Percentiles rank a stretch among this genome's conserved stretches.
These are phyloP conservation scores for Penaeus monodon DNA, from an alignment of 2,888 invertebrate species.

Conservation along the genomic window DNA sequence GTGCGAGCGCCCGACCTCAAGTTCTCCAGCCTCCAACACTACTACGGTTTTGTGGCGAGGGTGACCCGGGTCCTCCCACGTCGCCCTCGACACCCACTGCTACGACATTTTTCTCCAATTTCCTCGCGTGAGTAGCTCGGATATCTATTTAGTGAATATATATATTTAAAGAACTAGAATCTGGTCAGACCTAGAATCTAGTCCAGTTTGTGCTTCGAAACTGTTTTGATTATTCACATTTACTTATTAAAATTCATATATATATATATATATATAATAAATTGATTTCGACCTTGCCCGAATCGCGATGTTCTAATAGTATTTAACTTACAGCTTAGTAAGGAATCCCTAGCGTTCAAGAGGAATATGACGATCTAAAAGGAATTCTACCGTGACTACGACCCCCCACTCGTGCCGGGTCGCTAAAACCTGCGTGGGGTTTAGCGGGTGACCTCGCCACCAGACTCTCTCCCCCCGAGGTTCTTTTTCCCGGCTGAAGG, in stretches of 20 bases:
- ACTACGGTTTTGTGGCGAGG: slow-evolving; percentile 22
- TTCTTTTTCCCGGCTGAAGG: slow-evolving; percentile 79
- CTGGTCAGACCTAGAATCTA: no score
- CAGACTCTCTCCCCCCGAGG: slow-evolving; percentile 75
- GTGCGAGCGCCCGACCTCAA: slow-evolving; percentile 65
- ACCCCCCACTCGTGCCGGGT: slow-evolving; percentile 81
- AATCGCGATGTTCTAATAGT: background rate
- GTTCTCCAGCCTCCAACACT: slow-evolving; percentile 27
- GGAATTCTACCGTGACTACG: slow-evolving; percentile 82
- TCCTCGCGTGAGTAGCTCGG: slow-evolving; percentile 74
- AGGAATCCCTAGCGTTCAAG: slow-evolving; percentile 74
- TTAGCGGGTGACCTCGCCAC: slow-evolving; percentile 85
- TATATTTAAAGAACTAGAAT: background rate
- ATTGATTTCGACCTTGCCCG: background rate
- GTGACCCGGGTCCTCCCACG: slow-evolving; percentile 73
- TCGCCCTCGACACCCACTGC: slow-evolving; percentile 84
- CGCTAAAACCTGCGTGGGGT: slow-evolving; percentile 91
- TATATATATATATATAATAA: no score
- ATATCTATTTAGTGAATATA: background rate
- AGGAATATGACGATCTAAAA: slow-evolving; percentile 76
- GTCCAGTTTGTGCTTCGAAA: no score
- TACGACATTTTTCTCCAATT: slow-evolving; percentile 92
- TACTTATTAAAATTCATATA: no score
- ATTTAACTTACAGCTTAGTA: slow-evolving; percentile 73
- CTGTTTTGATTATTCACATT: no score